Conservation (phyloP, 2,888 invertebrate species). For the Napeogenes inachia region DNA sequence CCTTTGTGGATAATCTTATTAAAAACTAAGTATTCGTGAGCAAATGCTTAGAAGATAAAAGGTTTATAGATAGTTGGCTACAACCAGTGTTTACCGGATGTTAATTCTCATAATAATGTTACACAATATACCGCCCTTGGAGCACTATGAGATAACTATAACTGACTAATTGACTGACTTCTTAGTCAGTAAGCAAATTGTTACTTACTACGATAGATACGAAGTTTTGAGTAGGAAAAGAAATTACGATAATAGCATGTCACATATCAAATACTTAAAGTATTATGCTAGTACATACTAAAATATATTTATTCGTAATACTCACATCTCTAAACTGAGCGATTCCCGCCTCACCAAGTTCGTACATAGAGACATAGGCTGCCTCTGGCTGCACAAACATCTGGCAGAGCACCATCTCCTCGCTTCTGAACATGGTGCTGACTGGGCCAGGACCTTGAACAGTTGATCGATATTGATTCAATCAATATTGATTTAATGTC, state of each 20-base stretch:
- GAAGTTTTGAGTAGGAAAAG: too few relatives aligned
- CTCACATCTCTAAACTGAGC: constrained; percentile 85
- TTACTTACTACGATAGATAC: too few relatives aligned
- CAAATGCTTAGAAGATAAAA: constrained; percentile 5
- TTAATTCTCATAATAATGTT: constrained; percentile 20
- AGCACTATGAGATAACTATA: constrained; percentile 9
- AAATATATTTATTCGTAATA: constrained; percentile 28
- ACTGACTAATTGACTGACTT: background rate
- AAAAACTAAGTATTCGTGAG: too few relatives aligned
- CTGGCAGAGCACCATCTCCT: constrained; percentile 84
- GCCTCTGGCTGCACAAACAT: constrained; percentile 84
- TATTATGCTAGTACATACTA: background rate
- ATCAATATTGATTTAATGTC: background rate
- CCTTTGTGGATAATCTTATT: too few relatives aligned
- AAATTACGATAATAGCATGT: too few relatives aligned
- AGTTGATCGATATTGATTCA: background rate
- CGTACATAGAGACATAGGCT: constrained; percentile 83
- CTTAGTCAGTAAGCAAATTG: too few relatives aligned
- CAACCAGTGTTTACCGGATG: constrained; percentile 13
- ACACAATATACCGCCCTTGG: constrained; percentile 13
- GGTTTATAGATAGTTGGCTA: constrained; percentile 9
- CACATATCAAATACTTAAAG: background rate
- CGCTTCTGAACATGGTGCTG: constrained; percentile 80
- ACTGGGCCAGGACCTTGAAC: constrained; percentile 36
- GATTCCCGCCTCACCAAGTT: constrained; percentile 83